Evolutionary conservation across 2,113 vertebrate species (phyloP), one percentile per base, ranked within the genome.

Genomic region (Brachyistius frenatus): DNA sequence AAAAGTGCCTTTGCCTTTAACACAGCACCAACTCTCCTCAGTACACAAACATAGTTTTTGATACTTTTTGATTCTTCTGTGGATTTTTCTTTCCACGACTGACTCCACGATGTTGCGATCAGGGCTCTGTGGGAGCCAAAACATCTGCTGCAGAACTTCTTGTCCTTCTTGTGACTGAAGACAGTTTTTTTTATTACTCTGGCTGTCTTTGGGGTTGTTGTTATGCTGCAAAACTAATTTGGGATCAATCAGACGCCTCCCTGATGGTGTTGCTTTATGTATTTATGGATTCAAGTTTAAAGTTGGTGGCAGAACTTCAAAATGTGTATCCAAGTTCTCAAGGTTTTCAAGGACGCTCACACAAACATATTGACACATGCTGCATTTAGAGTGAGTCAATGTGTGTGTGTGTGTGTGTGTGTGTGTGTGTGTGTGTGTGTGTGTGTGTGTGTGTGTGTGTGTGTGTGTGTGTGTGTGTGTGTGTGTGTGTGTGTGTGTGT

Each of bases 281-380:
- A 11, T 44, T 76, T 56, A 50, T 31, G 39, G 30, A 30, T 55
- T 23, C 60, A 73, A 50, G n/a, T 66, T 41, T 7, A 56, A 23
- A 50, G 68, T 15, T 57, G 32, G 23, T 16, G 10, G n/a, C 8
- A 61, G 1, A 31, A 63, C n/a, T 60, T 44, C 39, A 60, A 66
- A 58, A 16, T 44, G 54, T 66, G 31, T 16, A 10, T 47, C 16
- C 31, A 62, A 33, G 13, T 52, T 66, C 68, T 47, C 13, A 36
- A 30, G 31, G 53, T 53, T 39, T 65, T 76, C 63, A n/a, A 46
- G 31, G 35, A 30, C 5, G 2, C 53, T 52, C 57, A 4, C 66
- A 54, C 78, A 62, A n/a, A 63, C 35, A 57, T 37, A 23, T 56
- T 58, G 33, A 58, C 58, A 37, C 63, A 47, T 7, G 16, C 32